phyloP scores from a whole-genome alignment of 1,140 invertebrate species.

The Drosophila jambulina region DNA sequence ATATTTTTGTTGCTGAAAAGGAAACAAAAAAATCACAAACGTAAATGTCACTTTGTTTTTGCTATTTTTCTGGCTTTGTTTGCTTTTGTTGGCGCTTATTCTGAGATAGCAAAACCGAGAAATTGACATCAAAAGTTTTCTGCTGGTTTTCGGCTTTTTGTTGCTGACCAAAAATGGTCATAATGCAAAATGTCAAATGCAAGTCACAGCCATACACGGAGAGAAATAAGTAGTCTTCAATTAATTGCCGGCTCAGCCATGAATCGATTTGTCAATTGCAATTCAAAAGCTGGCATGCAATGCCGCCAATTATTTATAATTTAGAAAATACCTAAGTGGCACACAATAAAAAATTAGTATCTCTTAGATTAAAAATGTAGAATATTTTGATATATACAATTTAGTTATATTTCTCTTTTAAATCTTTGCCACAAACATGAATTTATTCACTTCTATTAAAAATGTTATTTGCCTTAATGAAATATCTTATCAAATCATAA shows the following conservation, averaged over 20 bases:
- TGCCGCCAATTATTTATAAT: slow-evolving; percentile 11
- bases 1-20: slow-evolving; percentile 26
- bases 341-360: slow-evolving; percentile 4
- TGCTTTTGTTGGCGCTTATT: slow-evolving; percentile 70
- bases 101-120: slow-evolving; percentile 61
- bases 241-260: slow-evolving; percentile 15
- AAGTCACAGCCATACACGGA: slow-evolving; percentile 45
- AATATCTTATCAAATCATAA: neutral
- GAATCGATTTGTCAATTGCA: slow-evolving; percentile 8
- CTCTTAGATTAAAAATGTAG: no score
- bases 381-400: no score
- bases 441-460: no score
- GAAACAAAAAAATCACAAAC: slow-evolving; percentile 28
- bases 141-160: slow-evolving; percentile 38
- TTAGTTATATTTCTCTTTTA: no score
- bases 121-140: slow-evolving; percentile 48
- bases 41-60: slow-evolving; percentile 59
- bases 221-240: slow-evolving; percentile 33
- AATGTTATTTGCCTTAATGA: no score
- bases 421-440: no score
- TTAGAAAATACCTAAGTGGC: neutral
- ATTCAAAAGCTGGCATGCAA: neutral
- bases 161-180: slow-evolving; percentile 63
- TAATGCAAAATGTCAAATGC: slow-evolving; percentile 73
- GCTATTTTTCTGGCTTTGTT: slow-evolving; percentile 35